phyloP scores from a whole-genome alignment of 2,797 vertebrate genomes.

The Gymnodraco acuticeps region DNA sequence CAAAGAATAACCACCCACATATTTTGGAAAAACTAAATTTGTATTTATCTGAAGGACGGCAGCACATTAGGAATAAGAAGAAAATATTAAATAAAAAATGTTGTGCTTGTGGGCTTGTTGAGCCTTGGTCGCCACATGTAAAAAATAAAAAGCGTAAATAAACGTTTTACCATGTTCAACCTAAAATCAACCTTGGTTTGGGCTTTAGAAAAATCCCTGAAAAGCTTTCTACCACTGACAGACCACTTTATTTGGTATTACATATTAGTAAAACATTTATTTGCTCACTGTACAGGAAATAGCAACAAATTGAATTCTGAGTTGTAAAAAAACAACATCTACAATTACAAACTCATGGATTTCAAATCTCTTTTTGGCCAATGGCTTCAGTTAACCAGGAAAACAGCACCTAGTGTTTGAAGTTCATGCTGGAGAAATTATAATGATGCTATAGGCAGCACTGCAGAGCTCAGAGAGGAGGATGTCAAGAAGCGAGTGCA shows the following conservation, averaged over 20 bases:
- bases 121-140: not conserved
- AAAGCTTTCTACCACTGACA: not conserved
- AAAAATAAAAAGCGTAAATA: not conserved
- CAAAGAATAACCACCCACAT: not conserved
- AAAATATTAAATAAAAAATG: not conserved
- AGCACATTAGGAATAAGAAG: no score
- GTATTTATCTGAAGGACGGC: not conserved
- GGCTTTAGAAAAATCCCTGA: not conserved
- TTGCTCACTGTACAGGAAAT: not conserved
- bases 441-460: constrained; percentile 14
- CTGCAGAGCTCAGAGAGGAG: constrained; percentile 47
- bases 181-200: not conserved
- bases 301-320: not conserved
- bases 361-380: not conserved
- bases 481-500: constrained; percentile 39
- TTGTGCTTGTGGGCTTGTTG: not conserved
- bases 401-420: not conserved
- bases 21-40: not conserved
- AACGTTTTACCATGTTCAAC: not conserved
- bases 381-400: not conserved
- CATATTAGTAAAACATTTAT: not conserved
- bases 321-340: not conserved
- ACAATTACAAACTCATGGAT: not conserved
- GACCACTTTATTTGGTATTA: not conserved
- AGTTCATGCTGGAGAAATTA: constrained; percentile 7